Conservation (phyloP, 1,140 invertebrate species). For the Octopus sinensis region DNA sequence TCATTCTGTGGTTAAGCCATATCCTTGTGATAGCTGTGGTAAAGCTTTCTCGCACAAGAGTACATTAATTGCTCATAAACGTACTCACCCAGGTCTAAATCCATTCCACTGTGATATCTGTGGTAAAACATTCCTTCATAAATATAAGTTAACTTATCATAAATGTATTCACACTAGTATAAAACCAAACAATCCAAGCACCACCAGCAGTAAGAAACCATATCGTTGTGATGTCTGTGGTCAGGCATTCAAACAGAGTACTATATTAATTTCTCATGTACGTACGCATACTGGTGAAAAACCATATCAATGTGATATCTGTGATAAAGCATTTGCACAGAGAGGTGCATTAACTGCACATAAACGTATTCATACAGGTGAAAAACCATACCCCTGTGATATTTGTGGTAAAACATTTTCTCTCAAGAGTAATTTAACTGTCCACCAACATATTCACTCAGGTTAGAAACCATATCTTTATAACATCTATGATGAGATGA, state of each 20-base stretch:
- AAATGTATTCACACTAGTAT: not conserved
- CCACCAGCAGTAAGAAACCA: not conserved
- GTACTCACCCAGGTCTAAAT: not conserved
- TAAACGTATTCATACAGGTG: not conserved
- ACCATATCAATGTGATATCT: not conserved
- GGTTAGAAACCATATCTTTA: too few species aligned
- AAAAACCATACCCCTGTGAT: not conserved
- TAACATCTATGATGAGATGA: too few species aligned
- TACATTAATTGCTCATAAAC: not conserved
- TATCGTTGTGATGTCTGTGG: not conserved
- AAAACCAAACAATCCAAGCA: too few species aligned
- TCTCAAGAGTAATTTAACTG: not conserved
- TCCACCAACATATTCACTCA: too few species aligned
- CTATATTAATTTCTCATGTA: not conserved
- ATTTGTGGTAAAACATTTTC: not conserved
- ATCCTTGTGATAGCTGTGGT: not conserved
- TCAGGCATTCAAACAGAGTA: not conserved
- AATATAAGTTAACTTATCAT: not conserved
- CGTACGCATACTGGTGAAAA: not conserved
- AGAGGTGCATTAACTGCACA: not conserved
- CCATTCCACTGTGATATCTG: not conserved
- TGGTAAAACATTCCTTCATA: not conserved
- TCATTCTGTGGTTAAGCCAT: not conserved
- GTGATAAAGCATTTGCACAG: not conserved
- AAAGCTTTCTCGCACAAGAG: not conserved